Conservation (phyloP, 2,797 vertebrate species). For the Pitangus sulphuratus region DNA sequence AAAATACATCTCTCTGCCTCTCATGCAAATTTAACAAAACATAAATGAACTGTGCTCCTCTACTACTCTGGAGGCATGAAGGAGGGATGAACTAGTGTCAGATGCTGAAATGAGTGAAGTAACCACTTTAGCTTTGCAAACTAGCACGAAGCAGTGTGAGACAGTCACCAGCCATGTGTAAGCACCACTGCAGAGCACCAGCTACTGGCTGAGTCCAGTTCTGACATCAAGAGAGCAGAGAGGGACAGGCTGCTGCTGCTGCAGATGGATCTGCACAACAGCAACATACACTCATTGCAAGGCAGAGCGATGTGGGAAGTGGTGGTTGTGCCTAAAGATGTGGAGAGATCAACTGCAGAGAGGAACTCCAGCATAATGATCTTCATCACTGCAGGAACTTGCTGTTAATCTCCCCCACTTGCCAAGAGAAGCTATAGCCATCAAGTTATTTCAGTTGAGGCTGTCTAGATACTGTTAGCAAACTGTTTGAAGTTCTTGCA, state of each 20-base stretch:
- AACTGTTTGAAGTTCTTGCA: conserved; percentile 15
- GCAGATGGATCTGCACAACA: background rate
- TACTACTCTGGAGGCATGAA: background rate
- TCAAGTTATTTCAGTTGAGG: background rate
- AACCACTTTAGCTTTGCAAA: background rate
- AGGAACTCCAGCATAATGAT: background rate
- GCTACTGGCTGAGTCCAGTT: background rate
- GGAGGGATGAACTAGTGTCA: background rate
- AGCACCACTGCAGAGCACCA: accelerated
- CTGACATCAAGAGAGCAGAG: background rate
- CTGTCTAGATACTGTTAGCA: conserved; percentile 9
- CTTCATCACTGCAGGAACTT: background rate
- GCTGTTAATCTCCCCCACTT: background rate
- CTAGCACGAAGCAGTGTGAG: background rate
- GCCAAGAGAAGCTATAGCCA: background rate
- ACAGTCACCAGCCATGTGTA: background rate
- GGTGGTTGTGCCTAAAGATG: accelerated
- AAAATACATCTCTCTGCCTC: background rate
- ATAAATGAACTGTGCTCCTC: background rate
- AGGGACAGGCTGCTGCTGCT: background rate
- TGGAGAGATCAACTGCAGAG: background rate
- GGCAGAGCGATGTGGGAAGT: background rate
- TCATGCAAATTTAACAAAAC: background rate
- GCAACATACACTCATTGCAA: background rate
- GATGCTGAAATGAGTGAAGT: background rate